A percentile compares a stretch with the other conserved stretches of the same genome.
Conservation (phyloP, 2,888 invertebrate genomes). For the Xestoiulus laeticollis region DNA sequence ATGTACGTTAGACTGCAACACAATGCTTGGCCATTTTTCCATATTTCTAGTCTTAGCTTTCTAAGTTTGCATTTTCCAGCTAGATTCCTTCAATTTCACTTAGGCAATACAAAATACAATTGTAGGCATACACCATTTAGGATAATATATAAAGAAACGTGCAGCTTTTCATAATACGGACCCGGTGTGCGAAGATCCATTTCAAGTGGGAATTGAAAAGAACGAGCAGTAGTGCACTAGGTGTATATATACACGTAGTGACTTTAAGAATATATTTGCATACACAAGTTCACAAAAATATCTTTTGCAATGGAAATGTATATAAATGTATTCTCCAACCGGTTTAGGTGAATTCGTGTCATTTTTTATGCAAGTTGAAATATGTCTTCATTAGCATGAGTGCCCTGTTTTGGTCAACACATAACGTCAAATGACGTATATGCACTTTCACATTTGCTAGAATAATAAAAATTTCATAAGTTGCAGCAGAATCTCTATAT, state of each 20-base stretch:
- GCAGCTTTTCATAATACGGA: not conserved
- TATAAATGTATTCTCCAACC: not conserved
- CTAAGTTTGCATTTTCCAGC: not conserved
- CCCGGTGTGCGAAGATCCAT: not conserved
- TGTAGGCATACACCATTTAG: not conserved
- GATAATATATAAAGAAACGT: conserved; percentile 25
- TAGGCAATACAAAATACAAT: not conserved
- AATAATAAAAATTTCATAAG: not conserved
- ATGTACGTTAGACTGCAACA: not conserved
- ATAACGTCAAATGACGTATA: not conserved
- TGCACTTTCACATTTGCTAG: not conserved
- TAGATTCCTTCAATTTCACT: not conserved
- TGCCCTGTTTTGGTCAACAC: conserved; percentile 4
- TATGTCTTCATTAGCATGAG: conserved; percentile 23
- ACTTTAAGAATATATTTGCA: not conserved
- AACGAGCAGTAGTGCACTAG: not conserved
- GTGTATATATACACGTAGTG: not conserved
- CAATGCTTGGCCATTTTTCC: not conserved
- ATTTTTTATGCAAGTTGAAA: not conserved
- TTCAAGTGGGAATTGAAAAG: not conserved
- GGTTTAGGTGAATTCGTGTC: not conserved
- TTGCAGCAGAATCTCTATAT: not conserved
- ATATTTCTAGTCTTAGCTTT: not conserved
- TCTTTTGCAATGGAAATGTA: not conserved
- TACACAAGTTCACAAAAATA: too few relatives aligned